Base-by-base conservation (phyloP, 2,888 invertebrate species). In the Synergus japonicus region DNA sequence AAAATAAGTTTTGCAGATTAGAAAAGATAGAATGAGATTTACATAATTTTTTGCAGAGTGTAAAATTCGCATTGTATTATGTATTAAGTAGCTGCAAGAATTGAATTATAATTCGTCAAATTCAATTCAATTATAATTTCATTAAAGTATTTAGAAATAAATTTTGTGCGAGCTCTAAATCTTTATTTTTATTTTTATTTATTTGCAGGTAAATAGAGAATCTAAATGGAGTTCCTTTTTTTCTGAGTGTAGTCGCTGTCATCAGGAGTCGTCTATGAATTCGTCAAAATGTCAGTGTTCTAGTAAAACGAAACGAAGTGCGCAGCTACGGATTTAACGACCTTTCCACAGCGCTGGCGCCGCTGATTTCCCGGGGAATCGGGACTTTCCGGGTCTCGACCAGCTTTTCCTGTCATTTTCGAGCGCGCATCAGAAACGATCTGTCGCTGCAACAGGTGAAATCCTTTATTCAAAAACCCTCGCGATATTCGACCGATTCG, bases 311-410 rank as follows among this genome's bases (percentile, higher is more conserved):
- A 69, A 69, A 78, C 83, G 80, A 80, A 87, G 85, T 89, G 89
- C 88, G 88, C 88, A 88, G 85, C 86, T 86, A 85, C 87, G 87
- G 86, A 86, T 87, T 88, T 88, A 87, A 88, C 88, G 88, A 88
- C 86, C 82, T 78, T 82, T 85, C 79, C 81, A 88, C 83, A 87
- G 90, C 90, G 90, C 90, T 86, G 84, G 87, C 90, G 89, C 89
- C 83, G 76, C 85, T 85, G 83, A 87, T 91, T 91, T 90, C 90
- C 91, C 91, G 90, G 91, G 88, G 90, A 91, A 91, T 90, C 91
- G 90, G 89, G 89, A 87, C 89, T 91, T 90, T 89, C 90, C 90
- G 89, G 90, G 89, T 88, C 88, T 88, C 86, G 81, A 78, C 86
- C 87, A 85, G 78, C 77, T 88, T 88, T 88, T 73, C 46, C 54